These are phyloP conservation scores for Palythoa grandiflora DNA, from an alignment of 92 coral and sea anemone genomes.

Conservation along the genomic window DNA sequence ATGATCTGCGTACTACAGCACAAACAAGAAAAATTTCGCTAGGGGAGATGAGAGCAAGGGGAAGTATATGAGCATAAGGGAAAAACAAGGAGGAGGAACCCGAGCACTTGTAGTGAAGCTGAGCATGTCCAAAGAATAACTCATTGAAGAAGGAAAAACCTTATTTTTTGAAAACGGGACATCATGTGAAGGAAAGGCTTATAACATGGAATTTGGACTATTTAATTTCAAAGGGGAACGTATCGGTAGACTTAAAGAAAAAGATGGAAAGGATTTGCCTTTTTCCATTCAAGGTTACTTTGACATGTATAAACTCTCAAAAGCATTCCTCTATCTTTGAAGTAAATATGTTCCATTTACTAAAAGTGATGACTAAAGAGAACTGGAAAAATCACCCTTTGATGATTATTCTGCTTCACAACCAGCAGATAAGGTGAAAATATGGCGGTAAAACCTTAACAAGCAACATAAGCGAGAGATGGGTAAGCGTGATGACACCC, in stretches of 20 bases:
- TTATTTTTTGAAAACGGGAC: conserved; percentile 11
- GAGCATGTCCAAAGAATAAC: neutral
- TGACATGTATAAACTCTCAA: conserved; percentile 40
- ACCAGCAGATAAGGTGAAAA: neutral
- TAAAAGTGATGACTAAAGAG: conserved; percentile 10
- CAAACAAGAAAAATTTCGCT: conserved; percentile 4
- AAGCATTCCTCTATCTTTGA: conserved; percentile 24
- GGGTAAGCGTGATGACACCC: neutral
- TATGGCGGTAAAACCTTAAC: neutral
- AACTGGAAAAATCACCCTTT: neutral
- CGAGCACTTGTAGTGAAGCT: neutral
- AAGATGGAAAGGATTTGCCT: neutral
- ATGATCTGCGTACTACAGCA: neutral
- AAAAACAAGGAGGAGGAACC: conserved; percentile 38
- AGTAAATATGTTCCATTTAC: neutral
- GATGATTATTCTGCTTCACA: neutral
- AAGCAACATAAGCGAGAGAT: neutral
- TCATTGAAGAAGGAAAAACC: conserved; percentile 12
- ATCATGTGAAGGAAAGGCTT: neutral
- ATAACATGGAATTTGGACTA: conserved; percentile 22
- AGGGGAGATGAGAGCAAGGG: conserved; percentile 7
- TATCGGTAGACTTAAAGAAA: neutral
- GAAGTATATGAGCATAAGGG: conserved; percentile 28
- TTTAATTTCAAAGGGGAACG: conserved; percentile 35
- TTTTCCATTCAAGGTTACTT: conserved; percentile 29